Conservation (phyloP, 2,888 invertebrate genomes). For the Limnephilus auricula region DNA sequence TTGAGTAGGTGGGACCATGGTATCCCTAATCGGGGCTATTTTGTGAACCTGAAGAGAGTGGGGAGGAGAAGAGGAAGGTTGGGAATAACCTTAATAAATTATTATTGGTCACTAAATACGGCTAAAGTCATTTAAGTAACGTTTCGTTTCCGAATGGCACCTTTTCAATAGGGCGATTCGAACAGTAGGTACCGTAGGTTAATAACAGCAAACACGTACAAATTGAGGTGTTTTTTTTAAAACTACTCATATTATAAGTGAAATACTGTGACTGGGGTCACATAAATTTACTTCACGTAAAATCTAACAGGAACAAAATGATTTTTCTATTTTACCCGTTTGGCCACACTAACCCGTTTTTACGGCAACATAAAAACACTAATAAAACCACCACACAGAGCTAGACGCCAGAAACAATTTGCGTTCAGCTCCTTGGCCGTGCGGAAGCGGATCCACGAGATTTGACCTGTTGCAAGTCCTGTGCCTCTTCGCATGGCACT, state of each 20-base stretch:
- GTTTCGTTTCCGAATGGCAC: too few relatives aligned
- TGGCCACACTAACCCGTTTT: background rate
- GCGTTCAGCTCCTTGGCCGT: background rate
- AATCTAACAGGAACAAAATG: background rate
- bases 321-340: background rate
- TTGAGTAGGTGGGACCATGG: background rate
- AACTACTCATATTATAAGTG: background rate
- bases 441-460: background rate
- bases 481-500: conserved; percentile 18
- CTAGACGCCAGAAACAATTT: background rate
- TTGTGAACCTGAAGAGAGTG: too few relatives aligned
- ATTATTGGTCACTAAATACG: too few relatives aligned
- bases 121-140: too few relatives aligned
- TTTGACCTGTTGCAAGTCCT: conserved; percentile 60
- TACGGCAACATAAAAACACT: background rate
- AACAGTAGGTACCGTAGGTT: too few relatives aligned
- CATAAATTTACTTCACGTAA: background rate
- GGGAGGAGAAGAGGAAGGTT: too few relatives aligned
- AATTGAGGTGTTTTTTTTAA: too few relatives aligned
- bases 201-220: too few relatives aligned
- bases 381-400: background rate
- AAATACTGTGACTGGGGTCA: background rate
- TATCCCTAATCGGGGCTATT: too few relatives aligned
- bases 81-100: too few relatives aligned
- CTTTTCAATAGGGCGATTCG: too few relatives aligned